Conservation (phyloP, 2,113 vertebrate genomes). For the Hippolais icterina region DNA sequence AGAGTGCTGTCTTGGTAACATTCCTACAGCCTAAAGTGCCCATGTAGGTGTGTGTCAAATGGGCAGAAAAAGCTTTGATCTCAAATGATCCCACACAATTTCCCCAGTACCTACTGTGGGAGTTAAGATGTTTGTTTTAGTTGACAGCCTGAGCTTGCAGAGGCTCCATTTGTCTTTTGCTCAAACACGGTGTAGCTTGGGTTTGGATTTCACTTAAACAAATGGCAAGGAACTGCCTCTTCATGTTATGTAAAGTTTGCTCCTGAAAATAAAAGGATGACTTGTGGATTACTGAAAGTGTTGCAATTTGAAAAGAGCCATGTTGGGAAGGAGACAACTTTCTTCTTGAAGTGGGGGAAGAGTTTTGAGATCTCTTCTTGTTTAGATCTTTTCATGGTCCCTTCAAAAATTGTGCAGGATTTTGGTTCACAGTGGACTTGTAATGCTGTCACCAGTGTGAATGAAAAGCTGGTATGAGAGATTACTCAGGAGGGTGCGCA, state of each 20-base stretch:
- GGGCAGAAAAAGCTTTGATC: not conserved
- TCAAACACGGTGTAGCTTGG: not conserved
- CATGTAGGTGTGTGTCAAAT: not conserved
- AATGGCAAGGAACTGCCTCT: not conserved
- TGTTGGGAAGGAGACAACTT: not conserved
- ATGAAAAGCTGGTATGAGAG: not conserved
- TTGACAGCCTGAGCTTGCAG: not conserved
- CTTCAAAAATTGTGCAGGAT: not conserved
- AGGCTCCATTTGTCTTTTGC: not conserved
- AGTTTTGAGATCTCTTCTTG: not conserved
- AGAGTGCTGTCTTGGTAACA: not conserved
- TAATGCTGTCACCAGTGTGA: not conserved
- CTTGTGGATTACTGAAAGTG: slow-evolving; percentile 10
- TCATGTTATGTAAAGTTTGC: not conserved
- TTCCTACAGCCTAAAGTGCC: not conserved
- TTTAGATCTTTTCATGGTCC: not conserved
- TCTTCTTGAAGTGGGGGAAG: not conserved
- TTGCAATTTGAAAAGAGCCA: not conserved
- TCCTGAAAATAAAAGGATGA: slow-evolving; percentile 12
- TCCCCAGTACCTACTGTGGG: not conserved
- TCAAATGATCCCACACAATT: not conserved
- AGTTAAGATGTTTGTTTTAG: slow-evolving; percentile 24
- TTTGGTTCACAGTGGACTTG: not conserved
- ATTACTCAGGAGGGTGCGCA: not conserved
- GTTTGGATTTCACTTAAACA: slow-evolving; percentile 20